These are phyloP conservation scores for Siphlonurus alternatus DNA, from an alignment of 2,888 invertebrate genomes.

Conservation along the genomic window DNA sequence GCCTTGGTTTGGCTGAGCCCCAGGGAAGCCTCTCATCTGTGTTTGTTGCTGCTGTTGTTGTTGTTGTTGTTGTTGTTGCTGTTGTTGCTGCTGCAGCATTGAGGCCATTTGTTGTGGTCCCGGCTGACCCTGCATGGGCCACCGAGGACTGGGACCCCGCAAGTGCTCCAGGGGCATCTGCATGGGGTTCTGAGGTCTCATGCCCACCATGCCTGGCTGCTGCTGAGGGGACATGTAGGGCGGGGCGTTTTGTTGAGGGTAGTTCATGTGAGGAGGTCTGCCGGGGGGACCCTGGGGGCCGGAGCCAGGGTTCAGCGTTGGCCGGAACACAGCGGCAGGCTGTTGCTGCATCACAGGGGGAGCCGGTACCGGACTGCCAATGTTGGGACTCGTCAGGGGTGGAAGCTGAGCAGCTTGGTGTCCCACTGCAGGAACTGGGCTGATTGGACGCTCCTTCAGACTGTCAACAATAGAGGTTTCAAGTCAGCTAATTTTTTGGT, in stretches of 20 bases:
- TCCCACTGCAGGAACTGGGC: conserved; percentile 39
- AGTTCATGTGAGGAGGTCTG: conserved; percentile 18
- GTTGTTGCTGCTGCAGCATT: conserved; percentile 10
- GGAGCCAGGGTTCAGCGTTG: conserved; percentile 17
- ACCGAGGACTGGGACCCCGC: not conserved
- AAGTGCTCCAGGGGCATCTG: not conserved
- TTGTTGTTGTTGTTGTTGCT: conserved; percentile 12
- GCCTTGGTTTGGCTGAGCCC: conserved; percentile 17
- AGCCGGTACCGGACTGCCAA: conserved; percentile 35
- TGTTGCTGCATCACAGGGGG: conserved; percentile 19
- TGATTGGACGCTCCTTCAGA: conserved; percentile 50
- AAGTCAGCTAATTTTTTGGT: no score
- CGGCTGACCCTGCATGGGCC: not conserved
- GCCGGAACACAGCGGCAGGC: conserved; percentile 15
- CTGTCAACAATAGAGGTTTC: conserved; percentile 23
- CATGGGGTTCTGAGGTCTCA: not conserved
- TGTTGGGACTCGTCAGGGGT: conserved; percentile 35
- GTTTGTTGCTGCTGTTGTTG: conserved; percentile 15
- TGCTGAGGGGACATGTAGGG: not conserved
- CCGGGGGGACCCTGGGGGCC: not conserved
- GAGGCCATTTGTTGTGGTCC: not conserved
- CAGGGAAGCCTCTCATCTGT: not conserved
- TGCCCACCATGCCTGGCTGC: conserved; percentile 1
- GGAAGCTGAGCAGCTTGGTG: conserved; percentile 28
- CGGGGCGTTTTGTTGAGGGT: conserved; percentile 12